phyloP scores from a whole-genome alignment of 2,113 vertebrate species.

The Rutilus rutilus region DNA sequence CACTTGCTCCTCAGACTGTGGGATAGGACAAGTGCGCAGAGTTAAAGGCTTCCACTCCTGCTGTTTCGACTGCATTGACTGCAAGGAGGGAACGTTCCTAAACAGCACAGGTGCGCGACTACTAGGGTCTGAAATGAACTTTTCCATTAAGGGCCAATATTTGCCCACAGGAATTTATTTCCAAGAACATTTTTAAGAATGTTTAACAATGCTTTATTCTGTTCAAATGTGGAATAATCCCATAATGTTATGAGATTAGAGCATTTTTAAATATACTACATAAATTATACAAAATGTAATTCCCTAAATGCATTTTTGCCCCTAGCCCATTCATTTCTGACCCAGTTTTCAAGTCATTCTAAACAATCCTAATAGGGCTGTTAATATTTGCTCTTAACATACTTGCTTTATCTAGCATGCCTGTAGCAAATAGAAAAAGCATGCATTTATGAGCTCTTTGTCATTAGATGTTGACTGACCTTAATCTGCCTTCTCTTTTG shows the following conservation, averaged over 20 bases:
- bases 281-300: too few species aligned
- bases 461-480: slow-evolving; percentile 50
- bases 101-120: slow-evolving; percentile 54
- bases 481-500: neutral
- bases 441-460: slow-evolving; percentile 38
- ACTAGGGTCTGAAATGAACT: neutral
- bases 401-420: neutral
- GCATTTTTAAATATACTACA: too few species aligned
- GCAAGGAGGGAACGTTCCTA: slow-evolving; percentile 82
- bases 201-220: too few species aligned
- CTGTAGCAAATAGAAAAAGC: neutral
- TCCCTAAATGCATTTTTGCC: too few species aligned
- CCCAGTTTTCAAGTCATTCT: neutral
- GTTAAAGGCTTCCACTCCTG: slow-evolving; percentile 81
- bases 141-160: neutral
- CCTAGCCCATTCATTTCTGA: too few species aligned
- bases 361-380: neutral
- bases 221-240: too few species aligned
- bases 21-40: slow-evolving; percentile 74
- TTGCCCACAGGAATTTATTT: neutral
- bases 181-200: neutral
- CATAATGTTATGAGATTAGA: too few species aligned
- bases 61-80: slow-evolving; percentile 89
- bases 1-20: slow-evolving; percentile 80
- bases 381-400: neutral